phyloP scores from a whole-genome alignment of 2,797 vertebrate genomes.

The Melopsittacus undulatus region DNA sequence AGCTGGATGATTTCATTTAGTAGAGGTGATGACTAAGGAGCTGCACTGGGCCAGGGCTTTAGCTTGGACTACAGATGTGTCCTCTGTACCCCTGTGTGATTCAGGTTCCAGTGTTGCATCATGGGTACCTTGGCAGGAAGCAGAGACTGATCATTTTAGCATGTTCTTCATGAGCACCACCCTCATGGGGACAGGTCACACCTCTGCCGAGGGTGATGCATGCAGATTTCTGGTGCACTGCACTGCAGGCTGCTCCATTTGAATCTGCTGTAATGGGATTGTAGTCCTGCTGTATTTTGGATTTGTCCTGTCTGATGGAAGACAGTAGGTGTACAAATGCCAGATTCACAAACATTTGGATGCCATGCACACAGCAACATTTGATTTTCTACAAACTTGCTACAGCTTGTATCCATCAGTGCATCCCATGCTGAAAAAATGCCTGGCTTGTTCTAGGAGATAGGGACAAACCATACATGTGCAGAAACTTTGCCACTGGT shows the following conservation, averaged over 20 bases:
- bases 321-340: not conserved
- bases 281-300: not conserved
- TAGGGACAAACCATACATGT: not conserved
- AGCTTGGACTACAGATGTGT: not conserved
- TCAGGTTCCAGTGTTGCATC: not conserved
- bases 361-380: not conserved
- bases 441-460: not conserved
- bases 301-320: not conserved
- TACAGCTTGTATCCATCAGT: not conserved
- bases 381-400: not conserved
- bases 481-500: not conserved
- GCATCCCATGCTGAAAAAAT: not conserved
- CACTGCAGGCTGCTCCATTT: rapidly evolving
- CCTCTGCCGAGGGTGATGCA: not conserved
- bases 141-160: not conserved
- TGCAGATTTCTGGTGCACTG: not conserved
- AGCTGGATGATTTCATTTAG: not conserved
- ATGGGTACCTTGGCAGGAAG: not conserved
- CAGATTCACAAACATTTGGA: not conserved
- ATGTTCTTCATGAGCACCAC: not conserved
- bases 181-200: not conserved
- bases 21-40: not conserved
- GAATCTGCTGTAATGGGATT: rapidly evolving
- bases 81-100: not conserved
- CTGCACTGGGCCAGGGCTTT: not conserved